These are phyloP conservation scores for Merops nubicus DNA, from an alignment of 2,113 vertebrate genomes.

Conservation along the genomic window DNA sequence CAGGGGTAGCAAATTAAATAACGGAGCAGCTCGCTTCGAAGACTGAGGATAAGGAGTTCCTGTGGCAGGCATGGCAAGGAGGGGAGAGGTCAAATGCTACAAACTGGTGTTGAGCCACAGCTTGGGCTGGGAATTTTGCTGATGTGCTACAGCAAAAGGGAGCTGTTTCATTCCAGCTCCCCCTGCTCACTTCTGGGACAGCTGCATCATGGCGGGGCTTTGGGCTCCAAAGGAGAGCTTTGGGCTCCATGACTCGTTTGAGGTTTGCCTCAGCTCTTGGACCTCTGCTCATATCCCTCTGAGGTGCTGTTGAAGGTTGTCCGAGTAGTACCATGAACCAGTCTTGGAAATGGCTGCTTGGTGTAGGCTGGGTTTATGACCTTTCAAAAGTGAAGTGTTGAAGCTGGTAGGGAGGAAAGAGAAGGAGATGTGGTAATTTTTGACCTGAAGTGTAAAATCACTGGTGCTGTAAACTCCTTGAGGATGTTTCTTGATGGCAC, in stretches of 20 bases:
- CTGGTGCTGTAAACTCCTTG: background rate
- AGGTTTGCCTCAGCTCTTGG: background rate
- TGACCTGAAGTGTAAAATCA: background rate
- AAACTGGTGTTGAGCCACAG: background rate
- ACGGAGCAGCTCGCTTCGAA: background rate
- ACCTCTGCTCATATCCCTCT: background rate
- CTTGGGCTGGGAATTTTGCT: background rate
- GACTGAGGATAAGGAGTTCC: background rate
- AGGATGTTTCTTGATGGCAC: background rate
- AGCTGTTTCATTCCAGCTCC: background rate
- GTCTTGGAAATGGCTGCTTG: background rate
- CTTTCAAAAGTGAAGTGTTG: fast-evolving
- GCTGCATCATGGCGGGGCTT: background rate
- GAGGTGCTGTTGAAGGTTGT: background rate
- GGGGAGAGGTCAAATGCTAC: background rate
- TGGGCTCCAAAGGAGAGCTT: background rate
- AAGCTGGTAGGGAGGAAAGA: background rate
- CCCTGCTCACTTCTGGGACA: background rate
- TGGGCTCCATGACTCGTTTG: fast-evolving
- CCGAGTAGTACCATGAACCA: background rate
- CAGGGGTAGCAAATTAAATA: background rate
- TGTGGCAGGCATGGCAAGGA: background rate
- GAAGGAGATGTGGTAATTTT: background rate
- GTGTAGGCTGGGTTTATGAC: background rate
- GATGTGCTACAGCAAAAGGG: no score